Evolutionary conservation across 2,888 invertebrate species (phyloP).

Genomic region (Frankliniella intonsa): DNA sequence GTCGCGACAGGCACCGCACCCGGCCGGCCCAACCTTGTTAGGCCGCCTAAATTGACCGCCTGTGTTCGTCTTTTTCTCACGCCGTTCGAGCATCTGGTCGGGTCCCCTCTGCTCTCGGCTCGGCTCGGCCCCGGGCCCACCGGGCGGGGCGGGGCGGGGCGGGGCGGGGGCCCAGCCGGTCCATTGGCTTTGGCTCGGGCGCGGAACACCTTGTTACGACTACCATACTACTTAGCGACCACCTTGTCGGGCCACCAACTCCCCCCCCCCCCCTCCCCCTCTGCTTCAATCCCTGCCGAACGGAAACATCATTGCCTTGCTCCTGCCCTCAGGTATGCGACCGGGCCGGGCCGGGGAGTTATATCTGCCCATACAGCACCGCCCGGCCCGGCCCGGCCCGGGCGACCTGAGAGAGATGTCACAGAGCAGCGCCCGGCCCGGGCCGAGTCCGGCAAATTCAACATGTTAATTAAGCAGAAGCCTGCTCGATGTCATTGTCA

Average conservation of each 20-base stretch:
- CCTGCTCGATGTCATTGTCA: too few relatives aligned
- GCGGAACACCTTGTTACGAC: slow-evolving; percentile 1
- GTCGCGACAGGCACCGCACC: neutral
- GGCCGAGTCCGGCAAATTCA: too few relatives aligned
- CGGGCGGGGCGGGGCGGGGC: too few relatives aligned
- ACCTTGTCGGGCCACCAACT: neutral
- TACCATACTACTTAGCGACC: neutral
- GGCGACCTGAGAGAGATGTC: too few relatives aligned
- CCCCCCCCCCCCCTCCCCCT: too few relatives aligned
- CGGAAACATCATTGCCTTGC: neutral
- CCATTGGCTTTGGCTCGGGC: too few relatives aligned
- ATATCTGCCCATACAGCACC: too few relatives aligned
- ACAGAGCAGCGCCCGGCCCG: too few relatives aligned
- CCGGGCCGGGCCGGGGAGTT: neutral
- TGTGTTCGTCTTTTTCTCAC: slow-evolving; percentile 16
- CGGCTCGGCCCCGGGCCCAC: neutral
- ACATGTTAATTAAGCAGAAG: too few relatives aligned
- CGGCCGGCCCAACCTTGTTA: neutral
- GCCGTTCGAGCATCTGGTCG: neutral
- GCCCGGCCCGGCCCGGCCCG: too few relatives aligned
- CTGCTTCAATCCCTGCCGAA: neutral
- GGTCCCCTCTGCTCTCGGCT: neutral
- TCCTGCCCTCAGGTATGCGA: neutral
- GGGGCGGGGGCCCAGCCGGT: too few relatives aligned
- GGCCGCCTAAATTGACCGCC: slow-evolving; percentile 14